A percentile compares a stretch with the other conserved stretches of the same genome.
Evolutionary conservation across 2,888 invertebrate species (phyloP).

Genomic region (Plebejus anna): DNA sequence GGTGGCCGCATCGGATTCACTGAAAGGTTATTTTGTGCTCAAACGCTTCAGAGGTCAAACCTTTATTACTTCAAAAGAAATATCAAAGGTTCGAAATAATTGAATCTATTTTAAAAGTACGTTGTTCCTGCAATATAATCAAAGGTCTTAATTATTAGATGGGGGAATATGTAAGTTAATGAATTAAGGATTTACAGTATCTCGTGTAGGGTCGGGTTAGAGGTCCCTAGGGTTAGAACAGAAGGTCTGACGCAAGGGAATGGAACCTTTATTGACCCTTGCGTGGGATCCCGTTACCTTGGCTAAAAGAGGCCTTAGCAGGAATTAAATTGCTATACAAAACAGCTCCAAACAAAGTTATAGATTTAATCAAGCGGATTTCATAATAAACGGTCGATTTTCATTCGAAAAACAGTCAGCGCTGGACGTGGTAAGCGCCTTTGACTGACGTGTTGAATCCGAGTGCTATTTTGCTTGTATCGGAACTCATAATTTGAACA

Average conservation of each 20-base stretch:
- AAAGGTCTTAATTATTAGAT: not conserved
- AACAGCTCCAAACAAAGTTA: too few relatives aligned
- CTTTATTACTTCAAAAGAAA: constrained; percentile 21
- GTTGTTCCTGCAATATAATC: constrained; percentile 8
- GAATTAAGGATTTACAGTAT: constrained; percentile 11
- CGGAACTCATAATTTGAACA: too few relatives aligned
- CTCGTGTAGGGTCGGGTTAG: constrained; percentile 6
- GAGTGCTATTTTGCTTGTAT: too few relatives aligned
- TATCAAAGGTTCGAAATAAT: constrained; percentile 17
- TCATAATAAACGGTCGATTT: too few relatives aligned
- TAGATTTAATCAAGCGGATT: too few relatives aligned
- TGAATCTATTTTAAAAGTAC: not conserved
- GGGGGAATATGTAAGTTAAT: not conserved
- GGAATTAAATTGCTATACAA: not conserved
- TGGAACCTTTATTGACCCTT: not conserved
- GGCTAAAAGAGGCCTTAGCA: not conserved
- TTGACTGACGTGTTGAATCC: too few relatives aligned
- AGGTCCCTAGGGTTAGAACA: not conserved
- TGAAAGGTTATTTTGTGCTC: constrained; percentile 25
- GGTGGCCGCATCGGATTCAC: constrained; percentile 16
- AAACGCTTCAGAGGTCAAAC: constrained; percentile 23
- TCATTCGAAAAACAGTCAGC: too few relatives aligned
- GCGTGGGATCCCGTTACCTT: not conserved
- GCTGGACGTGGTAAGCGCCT: too few relatives aligned
- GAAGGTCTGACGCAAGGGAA: not conserved